These are phyloP conservation scores for Ptyas mucosa DNA, from an alignment of 2,113 vertebrate species.

Conservation along the genomic window DNA sequence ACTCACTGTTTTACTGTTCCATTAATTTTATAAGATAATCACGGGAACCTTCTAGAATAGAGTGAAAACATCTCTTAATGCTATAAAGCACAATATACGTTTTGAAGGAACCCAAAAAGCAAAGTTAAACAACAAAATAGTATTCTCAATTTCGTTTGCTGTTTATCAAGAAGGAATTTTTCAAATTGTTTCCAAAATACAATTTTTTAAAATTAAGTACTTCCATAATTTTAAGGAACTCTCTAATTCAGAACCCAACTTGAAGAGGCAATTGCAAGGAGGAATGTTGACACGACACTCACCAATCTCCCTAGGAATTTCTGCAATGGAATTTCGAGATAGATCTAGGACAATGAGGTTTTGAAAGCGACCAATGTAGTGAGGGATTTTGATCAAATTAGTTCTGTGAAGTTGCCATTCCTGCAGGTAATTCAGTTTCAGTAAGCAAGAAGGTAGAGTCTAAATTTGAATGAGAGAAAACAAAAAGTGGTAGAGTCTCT, in stretches of 20 bases:
- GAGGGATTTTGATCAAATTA: slow-evolving; percentile 83
- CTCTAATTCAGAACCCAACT: neutral
- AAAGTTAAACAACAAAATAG: neutral
- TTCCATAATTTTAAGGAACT: neutral
- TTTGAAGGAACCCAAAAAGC: neutral
- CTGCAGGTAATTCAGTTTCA: slow-evolving; percentile 84
- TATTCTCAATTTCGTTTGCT: neutral
- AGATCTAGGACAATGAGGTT: slow-evolving; percentile 88
- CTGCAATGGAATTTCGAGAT: slow-evolving; percentile 83
- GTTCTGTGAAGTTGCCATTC: slow-evolving; percentile 93
- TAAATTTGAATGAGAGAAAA: slow-evolving; percentile 49
- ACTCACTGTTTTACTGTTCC: neutral
- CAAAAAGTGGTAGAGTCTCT: slow-evolving; percentile 8
- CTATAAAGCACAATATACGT: neutral
- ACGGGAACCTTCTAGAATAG: neutral
- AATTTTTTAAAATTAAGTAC: neutral
- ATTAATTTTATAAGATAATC: neutral
- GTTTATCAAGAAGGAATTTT: neutral
- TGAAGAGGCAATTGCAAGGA: neutral
- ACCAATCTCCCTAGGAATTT: slow-evolving; percentile 90
- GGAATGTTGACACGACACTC: slow-evolving; percentile 36
- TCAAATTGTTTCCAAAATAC: neutral
- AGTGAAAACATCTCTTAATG: neutral
- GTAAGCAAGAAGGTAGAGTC: slow-evolving; percentile 83
- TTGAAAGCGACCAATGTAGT: slow-evolving; percentile 84